phyloP scores from a whole-genome alignment of 2,888 invertebrate species.

The Hirtodrosophila trivittata region DNA sequence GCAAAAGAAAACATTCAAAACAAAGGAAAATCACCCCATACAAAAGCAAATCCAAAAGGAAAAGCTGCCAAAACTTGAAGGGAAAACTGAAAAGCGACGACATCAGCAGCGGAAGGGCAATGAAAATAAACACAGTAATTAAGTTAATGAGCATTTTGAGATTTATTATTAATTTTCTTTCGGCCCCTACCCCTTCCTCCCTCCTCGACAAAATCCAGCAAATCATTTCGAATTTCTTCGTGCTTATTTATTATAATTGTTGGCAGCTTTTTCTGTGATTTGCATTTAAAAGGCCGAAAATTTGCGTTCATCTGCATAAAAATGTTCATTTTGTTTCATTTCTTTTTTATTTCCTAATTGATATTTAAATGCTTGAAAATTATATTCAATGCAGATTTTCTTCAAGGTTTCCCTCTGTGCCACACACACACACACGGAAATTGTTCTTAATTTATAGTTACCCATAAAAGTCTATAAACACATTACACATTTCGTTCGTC shows the following conservation, averaged over 20 bases:
- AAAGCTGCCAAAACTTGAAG: slow-evolving; percentile 31
- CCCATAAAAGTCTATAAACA: slow-evolving; percentile 50
- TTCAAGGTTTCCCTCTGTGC: slow-evolving; percentile 19
- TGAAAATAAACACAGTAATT: slow-evolving; percentile 81
- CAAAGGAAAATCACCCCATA: slow-evolving; percentile 4
- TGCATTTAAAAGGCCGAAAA: slow-evolving; percentile 72
- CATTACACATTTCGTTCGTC: slow-evolving; percentile 29
- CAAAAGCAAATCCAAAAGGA: slow-evolving; percentile 13
- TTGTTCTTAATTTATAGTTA: slow-evolving; percentile 72
- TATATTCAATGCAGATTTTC: slow-evolving; percentile 48
- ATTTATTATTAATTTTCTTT: slow-evolving; percentile 79
- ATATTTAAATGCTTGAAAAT: slow-evolving; percentile 65
- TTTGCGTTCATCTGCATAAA: slow-evolving; percentile 57
- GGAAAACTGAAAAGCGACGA: slow-evolving; percentile 30
- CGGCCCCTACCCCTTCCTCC: neutral
- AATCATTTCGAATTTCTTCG: slow-evolving; percentile 61
- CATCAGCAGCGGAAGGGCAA: slow-evolving; percentile 70
- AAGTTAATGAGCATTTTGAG: slow-evolving; percentile 82
- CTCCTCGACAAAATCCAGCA: slow-evolving; percentile 25
- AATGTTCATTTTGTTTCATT: slow-evolving; percentile 26
- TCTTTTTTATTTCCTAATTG: slow-evolving; percentile 53
- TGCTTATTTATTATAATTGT: slow-evolving; percentile 74
- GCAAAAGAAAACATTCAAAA: slow-evolving; percentile 62
- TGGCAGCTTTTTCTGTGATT: slow-evolving; percentile 54
- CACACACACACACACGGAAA: slow-evolving; percentile 46